Conservation (phyloP, 2,113 vertebrate species). For the Pseudopodoces humilis region DNA sequence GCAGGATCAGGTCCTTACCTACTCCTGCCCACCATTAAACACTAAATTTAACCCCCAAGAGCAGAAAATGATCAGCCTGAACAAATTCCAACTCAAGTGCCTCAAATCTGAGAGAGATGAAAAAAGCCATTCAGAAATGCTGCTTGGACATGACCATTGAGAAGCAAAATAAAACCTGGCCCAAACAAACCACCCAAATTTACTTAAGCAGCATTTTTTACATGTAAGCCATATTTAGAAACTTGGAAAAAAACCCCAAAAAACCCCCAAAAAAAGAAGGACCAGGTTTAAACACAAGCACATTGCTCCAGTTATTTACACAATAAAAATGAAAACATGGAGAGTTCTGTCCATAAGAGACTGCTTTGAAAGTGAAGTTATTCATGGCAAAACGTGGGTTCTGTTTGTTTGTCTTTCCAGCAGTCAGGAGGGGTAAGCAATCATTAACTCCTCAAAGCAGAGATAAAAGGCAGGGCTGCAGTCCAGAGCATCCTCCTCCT, state of each 20-base stretch:
- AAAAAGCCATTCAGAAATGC: background rate
- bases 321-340: background rate
- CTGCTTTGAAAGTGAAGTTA: background rate
- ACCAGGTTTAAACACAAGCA: background rate
- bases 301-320: slow-evolving; percentile 21
- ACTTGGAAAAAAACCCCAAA: background rate
- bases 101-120: background rate
- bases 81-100: background rate
- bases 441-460: slow-evolving; percentile 20
- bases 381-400: background rate
- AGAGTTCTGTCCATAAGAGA: background rate
- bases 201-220: slow-evolving; percentile 4
- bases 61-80: background rate
- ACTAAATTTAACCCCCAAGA: background rate
- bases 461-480: slow-evolving; percentile 14
- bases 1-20: background rate
- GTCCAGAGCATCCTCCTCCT: background rate
- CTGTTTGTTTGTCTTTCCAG: background rate
- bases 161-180: background rate
- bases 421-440: background rate
- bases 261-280: background rate
- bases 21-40: background rate
- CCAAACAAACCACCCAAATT: background rate
- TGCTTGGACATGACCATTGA: background rate
- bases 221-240: background rate